These are phyloP conservation scores for Eupeodes latifasciatus DNA, from an alignment of 2,888 invertebrate genomes.

Conservation along the genomic window DNA sequence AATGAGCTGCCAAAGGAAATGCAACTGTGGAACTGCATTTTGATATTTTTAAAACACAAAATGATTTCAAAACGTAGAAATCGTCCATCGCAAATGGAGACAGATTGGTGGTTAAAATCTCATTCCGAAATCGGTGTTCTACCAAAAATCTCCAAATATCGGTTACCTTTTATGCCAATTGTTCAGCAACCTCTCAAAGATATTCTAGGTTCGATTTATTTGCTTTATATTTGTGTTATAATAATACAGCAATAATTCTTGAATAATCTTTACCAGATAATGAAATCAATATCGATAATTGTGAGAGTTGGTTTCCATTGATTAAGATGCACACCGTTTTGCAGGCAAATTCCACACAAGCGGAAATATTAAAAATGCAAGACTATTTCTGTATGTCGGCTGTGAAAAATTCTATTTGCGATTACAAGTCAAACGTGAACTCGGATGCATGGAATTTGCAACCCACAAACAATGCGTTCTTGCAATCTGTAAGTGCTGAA, in stretches of 20 bases:
- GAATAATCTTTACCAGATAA: slow-evolving; percentile 78
- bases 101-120: slow-evolving; percentile 83
- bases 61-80: slow-evolving; percentile 82
- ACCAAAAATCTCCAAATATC: slow-evolving; percentile 83
- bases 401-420: slow-evolving; percentile 83
- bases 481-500: slow-evolving; percentile 81
- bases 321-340: slow-evolving; percentile 82
- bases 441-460: slow-evolving; percentile 82
- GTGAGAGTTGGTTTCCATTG: slow-evolving; percentile 83
- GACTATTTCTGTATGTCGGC: slow-evolving; percentile 83
- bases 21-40: slow-evolving; percentile 82
- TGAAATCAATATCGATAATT: slow-evolving; percentile 83
- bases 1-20: slow-evolving; percentile 81
- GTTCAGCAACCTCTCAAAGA: slow-evolving; percentile 82
- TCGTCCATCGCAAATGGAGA: slow-evolving; percentile 82
- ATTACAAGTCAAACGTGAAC: slow-evolving; percentile 81
- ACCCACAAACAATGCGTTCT: slow-evolving; percentile 84
- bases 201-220: slow-evolving; percentile 79
- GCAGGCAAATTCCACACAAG: slow-evolving; percentile 78
- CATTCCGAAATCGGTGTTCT: slow-evolving; percentile 82
- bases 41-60: slow-evolving; percentile 83
- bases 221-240: not conserved
- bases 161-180: slow-evolving; percentile 83
- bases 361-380: slow-evolving; percentile 80
- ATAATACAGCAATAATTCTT: not conserved